Percentiles rank a stretch among this genome's conserved stretches.
Conservation (phyloP, 2,797 vertebrate species). For the Clamator glandarius region DNA sequence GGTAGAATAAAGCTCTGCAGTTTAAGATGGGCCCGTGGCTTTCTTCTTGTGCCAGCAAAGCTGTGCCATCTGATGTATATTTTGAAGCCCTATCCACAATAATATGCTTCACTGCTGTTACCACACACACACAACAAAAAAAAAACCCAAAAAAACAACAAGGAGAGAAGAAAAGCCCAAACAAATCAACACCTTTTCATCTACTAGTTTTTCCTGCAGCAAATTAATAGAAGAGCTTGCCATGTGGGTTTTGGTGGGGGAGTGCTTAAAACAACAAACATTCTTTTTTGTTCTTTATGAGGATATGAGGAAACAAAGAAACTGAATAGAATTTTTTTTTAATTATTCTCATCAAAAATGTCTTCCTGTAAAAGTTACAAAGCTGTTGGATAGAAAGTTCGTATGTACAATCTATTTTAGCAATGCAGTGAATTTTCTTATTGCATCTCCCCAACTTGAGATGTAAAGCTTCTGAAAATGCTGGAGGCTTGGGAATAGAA, state of each 20-base stretch:
- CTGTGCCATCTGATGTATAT: background rate
- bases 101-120: background rate
- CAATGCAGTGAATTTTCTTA: background rate
- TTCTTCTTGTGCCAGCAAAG: background rate
- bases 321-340: background rate
- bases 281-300: background rate
- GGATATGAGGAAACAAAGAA: background rate
- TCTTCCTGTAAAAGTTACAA: background rate
- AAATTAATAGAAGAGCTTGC: background rate
- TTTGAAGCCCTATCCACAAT: background rate
- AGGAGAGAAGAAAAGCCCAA: background rate
- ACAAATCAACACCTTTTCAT: accelerated
- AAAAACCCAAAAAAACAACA: no score
- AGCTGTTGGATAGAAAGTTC: background rate
- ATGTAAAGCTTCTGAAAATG: background rate
- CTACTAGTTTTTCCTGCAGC: background rate
- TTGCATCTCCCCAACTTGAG: background rate
- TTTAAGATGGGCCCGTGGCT: background rate
- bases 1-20: background rate
- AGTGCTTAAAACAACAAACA: background rate
- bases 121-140: no score
- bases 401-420: background rate
- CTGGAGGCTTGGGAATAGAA: background rate
- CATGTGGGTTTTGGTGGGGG: background rate
- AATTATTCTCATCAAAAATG: background rate